phyloP scores from a whole-genome alignment of 2,797 vertebrate genomes.

The Phrynocephalus forsythii region DNA sequence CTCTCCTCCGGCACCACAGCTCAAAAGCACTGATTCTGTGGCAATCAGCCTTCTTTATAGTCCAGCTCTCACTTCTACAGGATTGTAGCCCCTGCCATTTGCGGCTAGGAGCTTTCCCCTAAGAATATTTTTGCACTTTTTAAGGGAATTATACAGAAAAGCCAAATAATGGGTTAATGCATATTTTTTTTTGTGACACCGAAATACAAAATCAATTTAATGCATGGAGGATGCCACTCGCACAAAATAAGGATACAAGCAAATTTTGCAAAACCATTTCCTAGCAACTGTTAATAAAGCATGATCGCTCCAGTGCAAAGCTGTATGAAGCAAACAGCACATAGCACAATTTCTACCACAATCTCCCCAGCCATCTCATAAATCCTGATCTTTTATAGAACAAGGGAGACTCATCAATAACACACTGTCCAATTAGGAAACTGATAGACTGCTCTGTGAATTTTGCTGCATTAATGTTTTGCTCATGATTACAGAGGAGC shows the following conservation, averaged over 20 bases:
- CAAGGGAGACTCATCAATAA: background rate
- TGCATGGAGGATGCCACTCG: conserved; percentile 32
- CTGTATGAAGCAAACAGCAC: conserved; percentile 13
- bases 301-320: conserved; percentile 8
- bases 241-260: conserved; percentile 27
- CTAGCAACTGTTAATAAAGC: conserved; percentile 15
- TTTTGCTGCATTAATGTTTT: background rate
- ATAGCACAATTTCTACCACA: conserved; percentile 8
- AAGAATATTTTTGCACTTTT: no score
- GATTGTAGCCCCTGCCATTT: no score
- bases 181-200: conserved; percentile 9
- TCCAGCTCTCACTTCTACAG: no score
- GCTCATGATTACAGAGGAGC: conserved; percentile 13
- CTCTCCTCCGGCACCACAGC: no score
- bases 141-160: background rate
- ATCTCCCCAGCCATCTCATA: background rate
- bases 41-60: no score
- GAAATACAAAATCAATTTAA: background rate
- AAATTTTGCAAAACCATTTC: conserved; percentile 23
- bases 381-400: background rate
- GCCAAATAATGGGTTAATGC: background rate
- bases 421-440: conserved; percentile 36
- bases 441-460: conserved; percentile 27
- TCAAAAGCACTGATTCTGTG: no score
- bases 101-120: no score